A percentile compares a stretch with the other conserved stretches of the same genome.
phyloP scores from a whole-genome alignment of 2,888 invertebrate species.

The Anaspis maculata region DNA sequence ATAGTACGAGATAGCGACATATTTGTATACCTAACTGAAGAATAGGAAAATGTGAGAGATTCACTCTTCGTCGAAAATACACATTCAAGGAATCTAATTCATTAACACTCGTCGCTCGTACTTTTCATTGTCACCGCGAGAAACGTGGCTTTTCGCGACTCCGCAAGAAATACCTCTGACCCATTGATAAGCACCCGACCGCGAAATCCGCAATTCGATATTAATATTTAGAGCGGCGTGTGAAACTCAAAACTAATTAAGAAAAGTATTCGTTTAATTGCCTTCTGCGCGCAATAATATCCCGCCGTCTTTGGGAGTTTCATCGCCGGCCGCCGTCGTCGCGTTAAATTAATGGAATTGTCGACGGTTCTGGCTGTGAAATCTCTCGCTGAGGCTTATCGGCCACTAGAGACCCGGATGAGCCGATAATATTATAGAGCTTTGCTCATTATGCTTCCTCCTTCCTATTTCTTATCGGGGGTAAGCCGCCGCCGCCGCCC shows the following conservation, averaged over 20 bases:
- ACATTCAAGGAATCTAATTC: too few relatives aligned
- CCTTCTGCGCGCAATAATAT: constrained; percentile 34
- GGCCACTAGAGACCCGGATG: constrained; percentile 31
- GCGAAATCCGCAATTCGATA: constrained; percentile 20
- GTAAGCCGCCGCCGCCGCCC: constrained; percentile 14
- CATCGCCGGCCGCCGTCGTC: constrained; percentile 33
- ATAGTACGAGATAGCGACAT: too few relatives aligned
- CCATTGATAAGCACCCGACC: too few relatives aligned
- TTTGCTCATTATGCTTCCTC: constrained; percentile 26
- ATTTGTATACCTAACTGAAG: too few relatives aligned
- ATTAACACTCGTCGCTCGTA: too few relatives aligned
- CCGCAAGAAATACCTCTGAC: too few relatives aligned
- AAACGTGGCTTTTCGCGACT: too few relatives aligned
- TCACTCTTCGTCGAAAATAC: too few relatives aligned
- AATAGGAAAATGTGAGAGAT: too few relatives aligned
- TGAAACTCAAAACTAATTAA: constrained; percentile 41
- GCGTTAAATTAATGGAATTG: constrained; percentile 42
- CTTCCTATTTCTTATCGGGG: constrained; percentile 24
- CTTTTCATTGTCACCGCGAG: too few relatives aligned
- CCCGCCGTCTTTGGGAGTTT: constrained; percentile 34
- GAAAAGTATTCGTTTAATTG: constrained; percentile 42
- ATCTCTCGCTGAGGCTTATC: constrained; percentile 37
- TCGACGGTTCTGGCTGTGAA: constrained; percentile 36
- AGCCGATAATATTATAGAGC: constrained; percentile 31
- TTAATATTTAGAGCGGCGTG: constrained; percentile 36